phyloP scores from a whole-genome alignment of 1,140 invertebrate species.

The Littorina saxatilis region DNA sequence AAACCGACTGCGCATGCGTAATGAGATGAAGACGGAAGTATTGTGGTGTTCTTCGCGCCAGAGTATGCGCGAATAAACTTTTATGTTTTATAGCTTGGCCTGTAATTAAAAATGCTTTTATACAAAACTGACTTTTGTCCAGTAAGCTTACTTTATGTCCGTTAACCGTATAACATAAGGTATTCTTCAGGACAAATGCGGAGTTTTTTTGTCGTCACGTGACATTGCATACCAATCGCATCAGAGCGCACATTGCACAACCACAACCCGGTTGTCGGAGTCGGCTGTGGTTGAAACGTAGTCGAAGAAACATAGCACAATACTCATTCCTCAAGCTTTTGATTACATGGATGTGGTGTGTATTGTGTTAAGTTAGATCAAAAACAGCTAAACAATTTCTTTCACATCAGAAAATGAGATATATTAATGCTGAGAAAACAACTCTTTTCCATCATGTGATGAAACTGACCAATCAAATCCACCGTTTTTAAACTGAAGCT shows the following conservation, averaged over 20 bases:
- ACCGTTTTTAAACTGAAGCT: slow-evolving; percentile 61
- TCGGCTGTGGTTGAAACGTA: background rate
- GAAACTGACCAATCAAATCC: slow-evolving; percentile 70
- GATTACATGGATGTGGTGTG: background rate
- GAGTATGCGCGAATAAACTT: no score
- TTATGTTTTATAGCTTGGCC: background rate
- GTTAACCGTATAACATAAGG: no score
- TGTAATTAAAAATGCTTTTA: no score
- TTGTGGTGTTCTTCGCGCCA: background rate
- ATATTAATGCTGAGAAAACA: slow-evolving; percentile 25
- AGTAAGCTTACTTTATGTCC: no score
- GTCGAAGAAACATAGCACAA: slow-evolving; percentile 14
- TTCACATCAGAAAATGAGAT: background rate
- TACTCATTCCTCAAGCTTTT: background rate
- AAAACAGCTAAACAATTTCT: background rate
- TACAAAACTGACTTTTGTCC: no score
- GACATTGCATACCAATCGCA: slow-evolving; percentile 8
- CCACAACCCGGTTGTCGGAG: slow-evolving; percentile 13
- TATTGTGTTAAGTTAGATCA: background rate
- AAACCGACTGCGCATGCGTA: slow-evolving; percentile 26
- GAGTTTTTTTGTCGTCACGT: slow-evolving; percentile 17
- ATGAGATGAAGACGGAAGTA: slow-evolving; percentile 20
- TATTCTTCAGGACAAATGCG: no score
- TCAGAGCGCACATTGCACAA: slow-evolving; percentile 23
- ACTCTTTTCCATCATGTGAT: slow-evolving; percentile 68